A percentile compares a stretch with the other conserved stretches of the same genome.
These are phyloP conservation scores for Empidonax alnorum DNA, from an alignment of 2,113 vertebrate genomes.

Conservation along the genomic window DNA sequence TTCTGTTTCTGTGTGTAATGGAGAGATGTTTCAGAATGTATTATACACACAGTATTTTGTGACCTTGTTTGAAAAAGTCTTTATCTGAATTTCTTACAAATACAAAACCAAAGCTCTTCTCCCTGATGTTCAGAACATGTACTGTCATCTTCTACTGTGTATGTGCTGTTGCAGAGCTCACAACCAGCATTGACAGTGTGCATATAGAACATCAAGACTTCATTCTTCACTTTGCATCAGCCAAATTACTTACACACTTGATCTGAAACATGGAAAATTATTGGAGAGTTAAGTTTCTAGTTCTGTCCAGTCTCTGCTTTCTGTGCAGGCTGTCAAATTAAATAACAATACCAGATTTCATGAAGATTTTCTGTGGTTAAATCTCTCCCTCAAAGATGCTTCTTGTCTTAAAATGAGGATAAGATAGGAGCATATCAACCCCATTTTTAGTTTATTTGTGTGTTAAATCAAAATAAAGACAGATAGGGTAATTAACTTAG, in stretches of 20 bases:
- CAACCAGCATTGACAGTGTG: not conserved
- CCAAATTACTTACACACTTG: not conserved
- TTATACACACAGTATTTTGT: not conserved
- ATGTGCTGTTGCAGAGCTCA: not conserved
- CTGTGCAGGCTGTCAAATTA: not conserved
- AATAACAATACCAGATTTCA: not conserved
- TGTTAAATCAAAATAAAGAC: slow-evolving; percentile 19
- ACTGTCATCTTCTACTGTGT: not conserved
- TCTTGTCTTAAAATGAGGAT: not conserved
- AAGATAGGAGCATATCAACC: not conserved
- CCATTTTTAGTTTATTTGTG: not conserved
- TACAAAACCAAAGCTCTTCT: not conserved
- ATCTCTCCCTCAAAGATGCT: not conserved
- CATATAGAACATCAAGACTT: not conserved
- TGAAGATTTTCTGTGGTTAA: not conserved
- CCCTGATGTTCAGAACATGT: not conserved
- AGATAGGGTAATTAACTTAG: not conserved
- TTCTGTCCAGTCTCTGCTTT: not conserved
- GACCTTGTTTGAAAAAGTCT: not conserved
- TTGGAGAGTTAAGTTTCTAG: not conserved
- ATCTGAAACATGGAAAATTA: not conserved
- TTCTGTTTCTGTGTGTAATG: not conserved
- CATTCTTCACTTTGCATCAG: not conserved
- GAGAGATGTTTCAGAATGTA: not conserved
- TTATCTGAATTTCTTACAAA: not conserved